A percentile compares a stretch with the other conserved stretches of the same genome.
Evolutionary conservation across 1,140 invertebrate genomes (phyloP).

Genomic region (Proales similis): DNA sequence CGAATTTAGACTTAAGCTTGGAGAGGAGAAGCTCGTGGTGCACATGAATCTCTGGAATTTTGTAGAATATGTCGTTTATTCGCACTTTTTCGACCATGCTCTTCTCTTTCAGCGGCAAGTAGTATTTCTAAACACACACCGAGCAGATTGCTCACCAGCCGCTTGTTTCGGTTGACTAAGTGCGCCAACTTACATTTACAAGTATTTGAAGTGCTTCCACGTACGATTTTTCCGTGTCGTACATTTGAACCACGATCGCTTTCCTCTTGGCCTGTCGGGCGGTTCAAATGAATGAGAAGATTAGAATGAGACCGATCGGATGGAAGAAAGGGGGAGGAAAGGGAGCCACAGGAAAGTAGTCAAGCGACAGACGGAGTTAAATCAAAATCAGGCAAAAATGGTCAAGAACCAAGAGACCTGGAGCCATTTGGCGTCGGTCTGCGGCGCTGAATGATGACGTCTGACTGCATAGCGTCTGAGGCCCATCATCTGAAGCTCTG

Average conservation of each 20-base stretch:
- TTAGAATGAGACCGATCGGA: not conserved
- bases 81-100: constrained; percentile 60
- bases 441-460: constrained; percentile 37
- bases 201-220: constrained; percentile 79
- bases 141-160: constrained; percentile 31
- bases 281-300: not conserved
- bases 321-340: not conserved
- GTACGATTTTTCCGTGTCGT: constrained; percentile 81
- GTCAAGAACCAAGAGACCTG: not conserved
- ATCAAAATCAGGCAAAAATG: not conserved
- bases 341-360: not conserved
- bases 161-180: not conserved
- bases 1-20: constrained; percentile 66
- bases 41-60: constrained; percentile 70
- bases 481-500: constrained; percentile 6
- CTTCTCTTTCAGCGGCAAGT: constrained; percentile 71
- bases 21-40: constrained; percentile 77
- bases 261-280: constrained; percentile 26
- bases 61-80: constrained; percentile 37
- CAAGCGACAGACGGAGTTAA: not conserved
- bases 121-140: constrained; percentile 67
- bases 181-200: constrained; percentile 64
- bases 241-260: constrained; percentile 70
- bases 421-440: constrained; percentile 20
- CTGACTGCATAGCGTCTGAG: constrained; percentile 30